Conservation (phyloP, 2,113 vertebrate species). For the Eolophus roseicapilla region DNA sequence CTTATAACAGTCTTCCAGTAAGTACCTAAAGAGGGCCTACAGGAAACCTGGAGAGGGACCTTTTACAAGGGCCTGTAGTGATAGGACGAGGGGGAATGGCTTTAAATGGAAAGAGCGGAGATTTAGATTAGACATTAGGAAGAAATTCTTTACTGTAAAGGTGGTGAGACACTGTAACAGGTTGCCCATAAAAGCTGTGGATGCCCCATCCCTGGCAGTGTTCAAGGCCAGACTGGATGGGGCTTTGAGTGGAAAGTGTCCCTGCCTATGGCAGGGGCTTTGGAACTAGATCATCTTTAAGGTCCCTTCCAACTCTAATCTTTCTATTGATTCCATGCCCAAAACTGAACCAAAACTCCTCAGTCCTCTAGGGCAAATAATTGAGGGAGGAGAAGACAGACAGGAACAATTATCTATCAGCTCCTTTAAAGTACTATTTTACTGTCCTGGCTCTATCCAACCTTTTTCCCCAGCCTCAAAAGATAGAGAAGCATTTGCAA, state of each 20-base stretch:
- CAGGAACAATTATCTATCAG: background rate
- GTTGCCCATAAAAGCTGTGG: background rate
- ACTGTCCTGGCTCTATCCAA: background rate
- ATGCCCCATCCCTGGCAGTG: background rate
- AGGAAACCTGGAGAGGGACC: background rate
- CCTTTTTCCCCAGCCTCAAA: background rate
- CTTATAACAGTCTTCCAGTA: background rate
- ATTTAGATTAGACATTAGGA: background rate
- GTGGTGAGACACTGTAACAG: background rate
- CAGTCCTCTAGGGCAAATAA: background rate
- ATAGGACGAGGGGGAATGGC: background rate
- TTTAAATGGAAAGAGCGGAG: background rate
- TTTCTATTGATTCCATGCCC: background rate
- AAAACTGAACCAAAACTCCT: background rate
- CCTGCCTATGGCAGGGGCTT: background rate
- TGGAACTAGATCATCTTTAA: background rate
- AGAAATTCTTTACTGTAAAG: background rate
- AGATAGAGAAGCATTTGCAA: background rate
- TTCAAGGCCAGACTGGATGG: background rate
- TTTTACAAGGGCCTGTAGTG: background rate
- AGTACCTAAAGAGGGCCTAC: background rate
- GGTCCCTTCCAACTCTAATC: background rate
- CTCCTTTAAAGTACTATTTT: background rate
- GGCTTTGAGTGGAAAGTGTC: background rate
- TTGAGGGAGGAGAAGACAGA: background rate